A percentile compares a stretch with the other conserved stretches of the same genome.
phyloP scores from a whole-genome alignment of 1,140 invertebrate species.

The Metopolophium dirhodum region DNA sequence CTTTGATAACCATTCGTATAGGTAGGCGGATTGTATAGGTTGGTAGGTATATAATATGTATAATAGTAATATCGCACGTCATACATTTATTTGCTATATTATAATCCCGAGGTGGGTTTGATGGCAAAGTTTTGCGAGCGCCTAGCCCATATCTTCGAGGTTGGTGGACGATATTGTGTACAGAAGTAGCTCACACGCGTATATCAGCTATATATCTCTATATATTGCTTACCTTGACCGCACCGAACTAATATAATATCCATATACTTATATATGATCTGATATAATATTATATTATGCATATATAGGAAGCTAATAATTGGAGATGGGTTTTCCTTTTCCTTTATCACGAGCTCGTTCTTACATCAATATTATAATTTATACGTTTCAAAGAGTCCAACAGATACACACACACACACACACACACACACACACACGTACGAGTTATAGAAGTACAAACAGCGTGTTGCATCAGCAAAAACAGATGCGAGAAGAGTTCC shows the following conservation, averaged over 20 bases:
- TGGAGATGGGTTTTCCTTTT: constrained; percentile 1
- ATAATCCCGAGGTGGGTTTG: not conserved
- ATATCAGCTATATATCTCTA: not conserved
- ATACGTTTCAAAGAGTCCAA: not conserved
- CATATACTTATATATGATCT: not conserved
- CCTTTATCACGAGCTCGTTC: not conserved
- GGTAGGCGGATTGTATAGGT: not conserved
- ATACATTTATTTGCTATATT: not conserved
- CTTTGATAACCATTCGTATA: not conserved
- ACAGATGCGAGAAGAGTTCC: not conserved
- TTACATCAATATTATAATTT: constrained; percentile 15
- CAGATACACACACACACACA: not conserved
- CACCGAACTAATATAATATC: not conserved
- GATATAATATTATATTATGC: not conserved
- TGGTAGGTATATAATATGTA: no score
- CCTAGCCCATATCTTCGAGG: constrained; percentile 1
- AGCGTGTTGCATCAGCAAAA: not conserved
- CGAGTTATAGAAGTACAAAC: not conserved
- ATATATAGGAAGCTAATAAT: not conserved
- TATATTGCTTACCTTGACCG: constrained; percentile 4
- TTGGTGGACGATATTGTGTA: not conserved
- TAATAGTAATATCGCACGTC: not conserved
- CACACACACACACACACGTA: not conserved
- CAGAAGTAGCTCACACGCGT: not conserved
- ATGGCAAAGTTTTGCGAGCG: not conserved